Evolutionary conservation across 2,797 vertebrate species (phyloP), one percentile per base, ranked within the genome.

Genomic region (Neostethus bicornis): DNA sequence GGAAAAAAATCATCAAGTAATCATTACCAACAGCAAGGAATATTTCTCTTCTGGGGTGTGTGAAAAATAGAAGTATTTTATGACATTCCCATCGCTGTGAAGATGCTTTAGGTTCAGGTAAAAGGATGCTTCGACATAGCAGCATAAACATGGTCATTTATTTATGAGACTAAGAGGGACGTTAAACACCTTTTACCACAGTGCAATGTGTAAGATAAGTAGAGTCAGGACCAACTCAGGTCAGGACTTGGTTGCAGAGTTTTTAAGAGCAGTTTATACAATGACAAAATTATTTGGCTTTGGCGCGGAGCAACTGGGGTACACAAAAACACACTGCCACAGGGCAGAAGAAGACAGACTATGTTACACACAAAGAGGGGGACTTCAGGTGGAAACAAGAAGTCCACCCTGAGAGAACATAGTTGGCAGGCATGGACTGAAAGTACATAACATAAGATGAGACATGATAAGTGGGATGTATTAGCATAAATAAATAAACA

Each of bases 401-500:
- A n/a, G n/a, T n/a, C n/a, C n/a, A n/a, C n/a, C n/a, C n/a, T n/a
- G n/a, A n/a, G n/a, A n/a, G n/a, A n/a, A n/a, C n/a, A n/a, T n/a
- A n/a, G n/a, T n/a, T n/a, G n/a, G n/a, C n/a, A n/a, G n/a, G n/a
- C n/a, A n/a, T n/a, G n/a, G n/a, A n/a, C n/a, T n/a, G n/a, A n/a
- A n/a, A n/a, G n/a, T n/a, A n/a, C n/a, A n/a, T n/a, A n/a, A n/a
- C n/a, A n/a, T n/a, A n/a, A n/a, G n/a, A n/a, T n/a, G n/a, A n/a
- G n/a, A n/a, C n/a, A n/a, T n/a, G n/a, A n/a, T 26, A 32, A 43
- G 17, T 45, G 14, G 34, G 57, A 50, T n/a, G n/a, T 44, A 16
- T 14, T 32, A 13, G 48, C 63, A 25, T 56, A n/a, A 61, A 24
- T 39, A 34, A 57, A 45, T 42, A 21, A 46, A 35, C 37, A 9